Evolutionary conservation across 2,888 invertebrate species (phyloP).

Genomic region (Nebria salina): DNA sequence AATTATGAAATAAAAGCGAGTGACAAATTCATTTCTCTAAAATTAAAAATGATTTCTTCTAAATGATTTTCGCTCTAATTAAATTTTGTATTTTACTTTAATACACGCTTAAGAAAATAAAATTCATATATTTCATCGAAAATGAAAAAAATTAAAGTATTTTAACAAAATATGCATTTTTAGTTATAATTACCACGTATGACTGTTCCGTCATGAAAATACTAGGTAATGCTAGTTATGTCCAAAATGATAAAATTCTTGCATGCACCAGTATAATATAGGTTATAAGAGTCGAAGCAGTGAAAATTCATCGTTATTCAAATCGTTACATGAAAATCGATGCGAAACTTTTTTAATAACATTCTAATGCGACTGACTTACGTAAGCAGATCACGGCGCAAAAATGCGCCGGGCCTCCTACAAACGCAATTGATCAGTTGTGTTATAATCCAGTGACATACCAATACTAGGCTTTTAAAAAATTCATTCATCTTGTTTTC

Average conservation of each 20-base stretch:
- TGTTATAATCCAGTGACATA: neutral
- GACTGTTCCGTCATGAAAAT: neutral
- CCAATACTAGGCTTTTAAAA: too few relatives aligned
- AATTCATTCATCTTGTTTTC: neutral
- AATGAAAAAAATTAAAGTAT: neutral
- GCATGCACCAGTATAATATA: neutral
- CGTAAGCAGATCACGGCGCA: neutral
- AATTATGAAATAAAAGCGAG: too few relatives aligned
- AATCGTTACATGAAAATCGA: neutral
- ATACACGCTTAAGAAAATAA: too few relatives aligned
- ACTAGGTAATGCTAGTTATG: neutral
- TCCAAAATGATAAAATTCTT: neutral
- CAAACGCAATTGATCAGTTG: neutral
- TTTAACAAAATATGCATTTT: neutral
- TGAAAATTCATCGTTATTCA: neutral
- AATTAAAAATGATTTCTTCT: too few relatives aligned
- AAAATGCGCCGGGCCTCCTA: neutral
- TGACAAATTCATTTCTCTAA: too few relatives aligned
- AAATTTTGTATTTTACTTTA: too few relatives aligned
- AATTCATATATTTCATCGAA: too few relatives aligned
- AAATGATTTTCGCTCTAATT: too few relatives aligned
- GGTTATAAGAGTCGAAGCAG: neutral
- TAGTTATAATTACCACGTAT: neutral
- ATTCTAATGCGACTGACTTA: neutral
- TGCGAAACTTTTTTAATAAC: neutral